Evolutionary conservation across 2,113 vertebrate species (phyloP).

Genomic region (Lophochroa leadbeateri): DNA sequence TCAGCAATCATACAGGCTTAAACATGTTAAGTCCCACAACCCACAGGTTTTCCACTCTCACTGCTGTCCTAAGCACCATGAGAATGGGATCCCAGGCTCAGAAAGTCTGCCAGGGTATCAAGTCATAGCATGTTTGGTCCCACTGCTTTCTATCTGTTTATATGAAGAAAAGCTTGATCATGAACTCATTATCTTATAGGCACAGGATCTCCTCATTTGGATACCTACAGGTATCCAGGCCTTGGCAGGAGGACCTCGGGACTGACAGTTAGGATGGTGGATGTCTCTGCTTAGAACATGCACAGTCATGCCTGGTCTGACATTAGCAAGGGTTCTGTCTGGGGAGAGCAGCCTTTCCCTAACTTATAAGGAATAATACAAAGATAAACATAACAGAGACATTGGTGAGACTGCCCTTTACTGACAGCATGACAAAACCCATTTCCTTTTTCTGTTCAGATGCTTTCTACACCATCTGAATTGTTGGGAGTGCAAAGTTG

Average conservation of each 20-base stretch:
- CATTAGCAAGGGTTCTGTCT: not conserved
- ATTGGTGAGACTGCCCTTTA: not conserved
- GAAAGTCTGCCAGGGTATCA: not conserved
- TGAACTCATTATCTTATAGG: not conserved
- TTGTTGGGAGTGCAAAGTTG: not conserved
- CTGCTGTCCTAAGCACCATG: not conserved
- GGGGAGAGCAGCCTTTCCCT: not conserved
- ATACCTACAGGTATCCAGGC: not conserved
- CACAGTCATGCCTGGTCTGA: rapidly evolving
- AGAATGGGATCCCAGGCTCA: not conserved
- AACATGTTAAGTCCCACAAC: not conserved
- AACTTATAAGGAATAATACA: not conserved
- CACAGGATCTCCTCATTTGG: not conserved
- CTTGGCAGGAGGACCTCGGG: not conserved
- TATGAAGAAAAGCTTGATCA: not conserved
- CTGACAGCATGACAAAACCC: not conserved
- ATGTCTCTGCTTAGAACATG: not conserved
- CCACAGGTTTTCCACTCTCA: not conserved
- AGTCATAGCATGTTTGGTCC: not conserved
- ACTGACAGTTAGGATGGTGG: not conserved
- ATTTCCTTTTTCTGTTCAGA: not conserved
- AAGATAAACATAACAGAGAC: not conserved
- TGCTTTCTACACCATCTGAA: not conserved
- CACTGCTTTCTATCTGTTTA: not conserved
- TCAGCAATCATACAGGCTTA: not conserved